These are phyloP conservation scores for Candoia aspera DNA, from an alignment of 2,113 vertebrate species.

Conservation along the genomic window DNA sequence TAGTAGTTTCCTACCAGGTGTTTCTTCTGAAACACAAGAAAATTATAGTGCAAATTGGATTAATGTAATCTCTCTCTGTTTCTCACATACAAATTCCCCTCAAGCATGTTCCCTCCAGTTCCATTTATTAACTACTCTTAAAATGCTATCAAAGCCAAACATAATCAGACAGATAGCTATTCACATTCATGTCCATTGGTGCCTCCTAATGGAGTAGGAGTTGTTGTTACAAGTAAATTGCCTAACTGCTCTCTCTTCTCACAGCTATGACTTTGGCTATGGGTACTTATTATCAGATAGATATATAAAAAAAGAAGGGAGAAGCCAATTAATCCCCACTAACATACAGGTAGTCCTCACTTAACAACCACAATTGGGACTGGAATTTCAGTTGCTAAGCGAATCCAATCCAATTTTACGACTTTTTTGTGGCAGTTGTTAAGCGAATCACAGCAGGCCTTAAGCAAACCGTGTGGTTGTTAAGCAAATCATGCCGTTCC, in stretches of 20 bases:
- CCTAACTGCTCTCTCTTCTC: neutral
- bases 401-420: no score
- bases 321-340: neutral
- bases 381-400: no score
- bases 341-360: no score
- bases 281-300: neutral
- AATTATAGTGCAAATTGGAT: neutral
- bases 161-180: neutral
- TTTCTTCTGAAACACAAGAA: neutral
- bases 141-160: neutral
- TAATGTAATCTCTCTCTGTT: neutral
- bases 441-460: no score
- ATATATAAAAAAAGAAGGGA: neutral
- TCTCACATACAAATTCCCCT: neutral
- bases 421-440: no score
- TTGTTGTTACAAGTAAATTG: neutral
- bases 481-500: no score
- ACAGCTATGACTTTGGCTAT: neutral
- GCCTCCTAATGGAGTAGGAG: neutral
- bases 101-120: neutral
- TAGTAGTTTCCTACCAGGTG: neutral
- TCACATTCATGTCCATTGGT: neutral
- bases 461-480: no score
- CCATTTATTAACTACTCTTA: neutral
- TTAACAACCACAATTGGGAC: no score